These are phyloP conservation scores for Acromyrmex echinatior DNA, from an alignment of 1,140 invertebrate species.

Conservation along the genomic window DNA sequence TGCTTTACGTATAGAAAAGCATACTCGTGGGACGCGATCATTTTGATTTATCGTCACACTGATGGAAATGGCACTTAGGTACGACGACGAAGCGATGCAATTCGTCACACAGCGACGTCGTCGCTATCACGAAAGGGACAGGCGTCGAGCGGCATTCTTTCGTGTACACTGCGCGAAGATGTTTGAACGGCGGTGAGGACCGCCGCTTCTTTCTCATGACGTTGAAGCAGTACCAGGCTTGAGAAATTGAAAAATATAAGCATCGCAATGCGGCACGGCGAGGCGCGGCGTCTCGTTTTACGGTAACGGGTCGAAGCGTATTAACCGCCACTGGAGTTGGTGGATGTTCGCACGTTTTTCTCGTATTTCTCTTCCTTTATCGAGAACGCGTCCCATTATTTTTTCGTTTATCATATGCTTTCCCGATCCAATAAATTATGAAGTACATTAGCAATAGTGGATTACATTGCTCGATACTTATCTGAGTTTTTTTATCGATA, in stretches of 20 bases:
- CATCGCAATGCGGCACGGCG: neutral
- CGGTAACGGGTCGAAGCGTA: conserved; percentile 39
- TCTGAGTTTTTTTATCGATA: conserved; percentile 8
- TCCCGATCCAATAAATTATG: conserved; percentile 2
- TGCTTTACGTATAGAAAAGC: conserved; percentile 40
- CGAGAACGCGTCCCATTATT: conserved; percentile 27
- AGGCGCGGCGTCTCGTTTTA: neutral
- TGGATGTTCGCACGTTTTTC: conserved; percentile 22
- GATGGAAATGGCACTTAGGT: neutral
- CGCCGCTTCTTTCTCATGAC: conserved; percentile 12
- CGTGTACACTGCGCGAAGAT: conserved; percentile 25
- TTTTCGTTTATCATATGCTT: conserved; percentile 36
- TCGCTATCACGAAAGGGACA: conserved; percentile 50
- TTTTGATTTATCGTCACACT: conserved; percentile 50
- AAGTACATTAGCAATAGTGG: neutral
- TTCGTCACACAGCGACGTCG: conserved; percentile 65
- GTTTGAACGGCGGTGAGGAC: neutral
- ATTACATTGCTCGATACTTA: neutral
- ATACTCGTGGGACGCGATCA: neutral
- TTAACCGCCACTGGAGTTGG: conserved; percentile 7
- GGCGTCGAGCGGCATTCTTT: conserved; percentile 57
- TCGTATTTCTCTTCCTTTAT: conserved; percentile 28
- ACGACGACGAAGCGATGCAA: conserved; percentile 58
- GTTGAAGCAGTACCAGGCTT: conserved; percentile 18
- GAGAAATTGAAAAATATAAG: conserved; percentile 63